These are phyloP conservation scores for Campoletis raptor DNA, from an alignment of 2,888 invertebrate species.

Conservation along the genomic window DNA sequence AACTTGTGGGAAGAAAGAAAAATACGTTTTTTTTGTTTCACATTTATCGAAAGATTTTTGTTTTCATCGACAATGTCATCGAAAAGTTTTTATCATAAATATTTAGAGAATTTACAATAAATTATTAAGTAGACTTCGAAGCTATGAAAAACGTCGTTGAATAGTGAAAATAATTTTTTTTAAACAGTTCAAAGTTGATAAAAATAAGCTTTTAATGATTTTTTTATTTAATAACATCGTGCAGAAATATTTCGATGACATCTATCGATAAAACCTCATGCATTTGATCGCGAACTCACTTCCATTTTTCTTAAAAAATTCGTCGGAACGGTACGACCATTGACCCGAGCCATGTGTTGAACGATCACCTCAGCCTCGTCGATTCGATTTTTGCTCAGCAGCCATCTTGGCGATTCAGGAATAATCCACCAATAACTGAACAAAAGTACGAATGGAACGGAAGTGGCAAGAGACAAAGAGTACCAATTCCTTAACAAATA, in stretches of 20 bases:
- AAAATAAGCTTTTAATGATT: neutral
- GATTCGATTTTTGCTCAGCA: constrained; percentile 88
- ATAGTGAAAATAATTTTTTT: neutral
- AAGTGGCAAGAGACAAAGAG: constrained; percentile 87
- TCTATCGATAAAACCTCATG: neutral
- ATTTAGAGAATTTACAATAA: neutral
- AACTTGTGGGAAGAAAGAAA: constrained; percentile 34
- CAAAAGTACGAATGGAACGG: constrained; percentile 87
- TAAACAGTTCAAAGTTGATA: neutral
- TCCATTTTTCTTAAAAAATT: constrained; percentile 88
- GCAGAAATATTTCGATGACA: constrained; percentile 8
- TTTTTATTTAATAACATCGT: neutral
- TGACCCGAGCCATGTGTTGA: constrained; percentile 87
- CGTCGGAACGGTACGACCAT: constrained; percentile 86
- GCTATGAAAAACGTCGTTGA: no score
- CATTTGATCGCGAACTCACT: constrained; percentile 82
- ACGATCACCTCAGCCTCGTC: constrained; percentile 89
- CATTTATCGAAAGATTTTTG: neutral
- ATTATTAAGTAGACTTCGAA: no score
- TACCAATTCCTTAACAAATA: constrained; percentile 88
- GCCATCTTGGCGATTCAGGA: constrained; percentile 90
- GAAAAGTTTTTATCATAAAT: neutral
- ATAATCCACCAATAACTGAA: constrained; percentile 89
- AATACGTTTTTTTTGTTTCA: constrained; percentile 19
- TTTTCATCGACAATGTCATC: constrained; percentile 4